Evolutionary conservation across 2,113 vertebrate species (phyloP), one percentile per base, ranked within the genome.

Genomic region (Hemibates koningsi): DNA sequence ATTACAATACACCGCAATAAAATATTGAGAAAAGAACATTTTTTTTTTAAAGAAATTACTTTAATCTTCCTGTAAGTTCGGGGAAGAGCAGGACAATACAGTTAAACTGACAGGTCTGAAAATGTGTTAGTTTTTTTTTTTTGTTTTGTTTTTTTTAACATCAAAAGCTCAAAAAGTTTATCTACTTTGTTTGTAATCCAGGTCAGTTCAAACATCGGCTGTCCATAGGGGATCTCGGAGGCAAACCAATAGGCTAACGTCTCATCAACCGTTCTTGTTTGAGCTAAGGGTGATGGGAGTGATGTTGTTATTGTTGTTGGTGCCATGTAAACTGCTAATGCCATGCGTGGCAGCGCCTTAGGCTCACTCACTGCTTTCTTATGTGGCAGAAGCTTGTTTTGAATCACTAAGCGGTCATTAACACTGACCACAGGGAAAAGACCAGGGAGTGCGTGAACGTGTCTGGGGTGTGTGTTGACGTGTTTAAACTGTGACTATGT

Each of bases 331-430:
- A 91, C 86, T 83, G 88, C 84, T 95, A 93, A 95, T 96, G 89
- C 85, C 94, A 96, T 97, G 96, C 95, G 52, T 54, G 81, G 92
- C 89, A 83, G 95, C 84, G 68, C 92, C 91, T 91, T 63, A 16
- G 68, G 41, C 41, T 85, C 9, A 12, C 80, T 81, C 86, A 59
- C 89, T 91, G 91, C 52, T 90, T 93, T 92, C 81, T 86, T 92
- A 89, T 89, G 85, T 92, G 89, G 83, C 86, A 88, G 85, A 86
- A 83, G 79, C 89, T 92, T 82, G 92, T 93, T 93, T 85, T 94
- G 95, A 95, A 96, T 97, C 81, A 85, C 89, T 93, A 95, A 94
- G 91, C 86, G 7, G 78, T 83, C 84, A 92, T 96, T 96, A 96
- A 89, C 57, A 21, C 52, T 6, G 73, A 84, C 90, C 59, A 5